Base-by-base conservation (phyloP, 2,888 invertebrate genomes). In the Tetragonula carbonaria region DNA sequence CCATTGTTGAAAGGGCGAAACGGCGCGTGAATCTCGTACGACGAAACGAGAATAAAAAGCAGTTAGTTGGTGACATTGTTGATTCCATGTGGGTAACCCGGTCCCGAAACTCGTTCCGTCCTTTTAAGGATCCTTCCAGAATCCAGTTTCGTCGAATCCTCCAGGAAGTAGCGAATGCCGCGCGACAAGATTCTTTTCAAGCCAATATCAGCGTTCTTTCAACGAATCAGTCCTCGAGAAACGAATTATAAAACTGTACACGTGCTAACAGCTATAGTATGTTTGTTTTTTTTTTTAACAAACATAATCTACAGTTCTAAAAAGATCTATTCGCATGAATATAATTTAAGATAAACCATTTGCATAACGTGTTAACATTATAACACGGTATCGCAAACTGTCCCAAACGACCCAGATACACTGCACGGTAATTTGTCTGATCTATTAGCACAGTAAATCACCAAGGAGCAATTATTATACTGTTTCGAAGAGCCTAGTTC, bases 91-190 rank as follows among this genome's bases (percentile, higher is more conserved):
- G 91, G 92, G 92, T 93, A 91, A 92, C 92, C 93, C 91, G 91
- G 92, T 93, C 91, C 89, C 88, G 86, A 89, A 92, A 92, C 92
- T 91, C 87, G 92, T 92, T 91, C 88, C 80, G 88, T 87, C 88
- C 88, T 90, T 89, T 89, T 74, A 59, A 75, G 79, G 80, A 85
- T 84, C 8, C 84, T n/a, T 13, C 67, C 62, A 76, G 45, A 74
- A 82, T 77, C 68, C 70, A 51, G 76, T 83, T 86, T 86, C 83
- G 74, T 68, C 82, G 86, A 85, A 84, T 74, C 74, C 85, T 70
- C 76, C 79, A 85, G 86, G 86, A 86, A 85, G 80, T 78, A 57
- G 33, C 65, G 3, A 63, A 50, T 51, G 51, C 66, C 57, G 57
- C 53, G 23, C 23, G 71, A 79, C 68, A 21, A 68, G 66, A 84